These are phyloP conservation scores for Micromesistius poutassou DNA, from an alignment of 2,797 vertebrate genomes.

Conservation along the genomic window DNA sequence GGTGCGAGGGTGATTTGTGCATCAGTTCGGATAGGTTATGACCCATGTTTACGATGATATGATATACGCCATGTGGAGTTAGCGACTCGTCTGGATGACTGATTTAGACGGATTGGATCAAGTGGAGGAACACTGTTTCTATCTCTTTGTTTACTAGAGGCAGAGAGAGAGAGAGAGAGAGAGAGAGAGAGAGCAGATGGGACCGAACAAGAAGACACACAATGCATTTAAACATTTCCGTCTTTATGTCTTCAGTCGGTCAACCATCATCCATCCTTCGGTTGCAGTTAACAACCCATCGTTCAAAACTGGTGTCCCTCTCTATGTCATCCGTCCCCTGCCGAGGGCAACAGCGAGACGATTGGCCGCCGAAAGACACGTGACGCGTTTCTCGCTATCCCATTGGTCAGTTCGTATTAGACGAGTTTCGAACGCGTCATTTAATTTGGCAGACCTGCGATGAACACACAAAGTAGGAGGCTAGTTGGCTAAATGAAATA, in stretches of 20 bases:
- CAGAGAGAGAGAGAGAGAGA: no score
- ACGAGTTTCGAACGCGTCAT: conserved; percentile 32
- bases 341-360: neutral
- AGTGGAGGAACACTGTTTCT: no score
- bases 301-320: neutral
- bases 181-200: no score
- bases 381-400: conserved; percentile 13
- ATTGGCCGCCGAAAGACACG: conserved; percentile 34
- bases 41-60: no score
- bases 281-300: no score
- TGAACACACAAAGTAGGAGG: conserved; percentile 26
- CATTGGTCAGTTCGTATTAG: conserved; percentile 74
- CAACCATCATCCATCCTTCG: no score
- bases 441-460: neutral
- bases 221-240: neutral
- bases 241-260: neutral
- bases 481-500: neutral
- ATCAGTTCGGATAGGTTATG: no score
- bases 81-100: no score
- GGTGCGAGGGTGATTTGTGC: no score
- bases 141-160: no score
- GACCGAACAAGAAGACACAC: neutral
- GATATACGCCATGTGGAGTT: no score
- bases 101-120: no score
- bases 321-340: neutral